Percentiles rank a stretch among this genome's conserved stretches.
Conservation (phyloP, 2,113 vertebrate species). For the Thymallus thymallus region DNA sequence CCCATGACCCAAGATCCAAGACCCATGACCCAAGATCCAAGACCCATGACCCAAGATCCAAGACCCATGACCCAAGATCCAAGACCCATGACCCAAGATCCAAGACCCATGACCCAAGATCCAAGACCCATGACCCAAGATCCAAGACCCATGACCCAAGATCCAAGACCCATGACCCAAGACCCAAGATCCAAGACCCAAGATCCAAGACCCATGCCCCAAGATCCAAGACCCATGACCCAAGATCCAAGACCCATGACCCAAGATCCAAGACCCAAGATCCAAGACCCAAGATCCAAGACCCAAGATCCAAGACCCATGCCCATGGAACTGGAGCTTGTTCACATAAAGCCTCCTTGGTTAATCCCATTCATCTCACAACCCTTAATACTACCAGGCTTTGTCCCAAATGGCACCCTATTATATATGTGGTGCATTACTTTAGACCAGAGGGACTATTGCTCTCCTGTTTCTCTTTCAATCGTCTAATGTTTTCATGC, state of each 20-base stretch:
- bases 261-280: too few relatives aligned
- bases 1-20: too few relatives aligned
- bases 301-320: too few relatives aligned
- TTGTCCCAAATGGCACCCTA: too few relatives aligned
- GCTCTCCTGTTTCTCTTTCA: too few relatives aligned
- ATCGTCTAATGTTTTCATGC: too few relatives aligned
- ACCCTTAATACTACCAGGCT: constrained; percentile 36
- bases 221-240: constrained; percentile 53
- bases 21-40: too few relatives aligned
- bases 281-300: constrained; percentile 64
- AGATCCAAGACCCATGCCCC: constrained; percentile 57
- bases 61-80: too few relatives aligned
- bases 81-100: constrained; percentile 1
- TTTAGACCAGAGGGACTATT: too few relatives aligned
- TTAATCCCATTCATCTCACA: constrained; percentile 67
- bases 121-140: constrained; percentile 52
- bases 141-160: constrained; percentile 53
- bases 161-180: constrained; percentile 53
- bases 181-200: too few relatives aligned
- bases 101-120: constrained; percentile 49
- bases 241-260: constrained; percentile 53
- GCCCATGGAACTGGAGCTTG: constrained; percentile 61
- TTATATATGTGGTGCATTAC: too few relatives aligned
- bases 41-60: too few relatives aligned
- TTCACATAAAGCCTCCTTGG: constrained; percentile 74